These are phyloP conservation scores for Stenopsyche tienmushanensis DNA, from an alignment of 1,140 invertebrate species.

Conservation along the genomic window DNA sequence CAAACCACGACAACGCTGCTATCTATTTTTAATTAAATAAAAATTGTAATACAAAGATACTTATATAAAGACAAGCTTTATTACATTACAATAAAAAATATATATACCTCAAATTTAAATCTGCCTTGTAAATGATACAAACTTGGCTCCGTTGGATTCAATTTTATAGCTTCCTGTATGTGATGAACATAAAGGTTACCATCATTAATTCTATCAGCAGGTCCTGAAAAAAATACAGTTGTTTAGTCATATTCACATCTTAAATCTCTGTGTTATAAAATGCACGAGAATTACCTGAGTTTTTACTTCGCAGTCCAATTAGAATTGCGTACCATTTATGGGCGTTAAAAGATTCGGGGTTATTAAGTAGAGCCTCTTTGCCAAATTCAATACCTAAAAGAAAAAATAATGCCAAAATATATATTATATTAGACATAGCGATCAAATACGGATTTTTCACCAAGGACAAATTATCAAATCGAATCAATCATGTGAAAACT, in stretches of 20 bases:
- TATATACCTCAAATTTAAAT: constrained; percentile 67
- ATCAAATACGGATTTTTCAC: background rate
- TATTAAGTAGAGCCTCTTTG: constrained; percentile 58
- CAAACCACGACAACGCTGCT: constrained; percentile 63
- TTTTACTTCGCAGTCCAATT: constrained; percentile 54
- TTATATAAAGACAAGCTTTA: constrained; percentile 24
- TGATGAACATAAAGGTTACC: constrained; percentile 71
- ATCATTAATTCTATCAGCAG: constrained; percentile 69
- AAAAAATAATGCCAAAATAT: constrained; percentile 20
- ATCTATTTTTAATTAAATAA: constrained; percentile 33
- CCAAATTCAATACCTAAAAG: constrained; percentile 62
- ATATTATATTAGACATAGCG: background rate
- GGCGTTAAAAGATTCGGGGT: constrained; percentile 59
- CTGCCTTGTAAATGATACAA: constrained; percentile 71
- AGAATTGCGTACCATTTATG: constrained; percentile 83
- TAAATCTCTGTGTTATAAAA: background rate
- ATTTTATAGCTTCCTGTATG: constrained; percentile 65
- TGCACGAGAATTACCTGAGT: background rate
- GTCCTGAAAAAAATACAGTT: constrained; percentile 46
- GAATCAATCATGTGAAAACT: background rate
- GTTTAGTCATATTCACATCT: background rate
- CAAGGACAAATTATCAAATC: background rate
- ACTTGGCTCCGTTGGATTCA: constrained; percentile 66
- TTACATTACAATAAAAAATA: constrained; percentile 27
- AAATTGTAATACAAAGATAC: constrained; percentile 12